These are phyloP conservation scores for Caretta caretta DNA, from an alignment of 2,113 vertebrate genomes.

Conservation along the genomic window DNA sequence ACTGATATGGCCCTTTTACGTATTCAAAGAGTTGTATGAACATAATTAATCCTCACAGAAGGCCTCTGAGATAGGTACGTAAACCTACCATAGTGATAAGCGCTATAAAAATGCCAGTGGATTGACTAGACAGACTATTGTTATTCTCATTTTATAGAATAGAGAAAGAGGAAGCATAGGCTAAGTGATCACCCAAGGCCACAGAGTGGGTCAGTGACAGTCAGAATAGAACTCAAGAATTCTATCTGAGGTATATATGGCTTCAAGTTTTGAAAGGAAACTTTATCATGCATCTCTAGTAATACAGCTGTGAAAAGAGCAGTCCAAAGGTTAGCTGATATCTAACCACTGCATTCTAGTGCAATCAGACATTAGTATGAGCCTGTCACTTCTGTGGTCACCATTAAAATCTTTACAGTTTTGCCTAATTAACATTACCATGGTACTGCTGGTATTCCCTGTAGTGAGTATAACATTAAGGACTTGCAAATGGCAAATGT, in stretches of 20 bases:
- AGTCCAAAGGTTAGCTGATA: slow-evolving; percentile 12
- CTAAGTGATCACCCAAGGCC: not conserved
- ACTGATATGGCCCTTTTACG: not conserved
- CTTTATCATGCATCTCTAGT: accelerated
- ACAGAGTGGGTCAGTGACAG: not conserved
- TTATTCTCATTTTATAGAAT: not conserved
- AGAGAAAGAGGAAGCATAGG: not conserved
- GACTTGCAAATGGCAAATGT: slow-evolving; percentile 18
- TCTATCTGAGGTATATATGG: accelerated
- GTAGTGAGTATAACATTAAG: not conserved
- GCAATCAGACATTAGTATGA: not conserved
- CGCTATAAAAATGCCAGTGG: not conserved
- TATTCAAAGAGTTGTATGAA: slow-evolving; percentile 4
- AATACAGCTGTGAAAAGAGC: not conserved
- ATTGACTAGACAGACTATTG: not conserved
- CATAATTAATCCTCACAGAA: not conserved
- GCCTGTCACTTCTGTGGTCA: slow-evolving; percentile 1
- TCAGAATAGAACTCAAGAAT: not conserved
- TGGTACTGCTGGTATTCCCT: not conserved
- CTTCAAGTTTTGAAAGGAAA: not conserved
- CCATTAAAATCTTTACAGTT: not conserved
- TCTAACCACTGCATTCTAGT: not conserved
- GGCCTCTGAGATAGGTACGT: not conserved
- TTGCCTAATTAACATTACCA: slow-evolving; percentile 19
- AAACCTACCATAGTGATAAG: not conserved